Conservation (phyloP, 2,113 vertebrate species). For the Phrynosoma blainvillii region DNA sequence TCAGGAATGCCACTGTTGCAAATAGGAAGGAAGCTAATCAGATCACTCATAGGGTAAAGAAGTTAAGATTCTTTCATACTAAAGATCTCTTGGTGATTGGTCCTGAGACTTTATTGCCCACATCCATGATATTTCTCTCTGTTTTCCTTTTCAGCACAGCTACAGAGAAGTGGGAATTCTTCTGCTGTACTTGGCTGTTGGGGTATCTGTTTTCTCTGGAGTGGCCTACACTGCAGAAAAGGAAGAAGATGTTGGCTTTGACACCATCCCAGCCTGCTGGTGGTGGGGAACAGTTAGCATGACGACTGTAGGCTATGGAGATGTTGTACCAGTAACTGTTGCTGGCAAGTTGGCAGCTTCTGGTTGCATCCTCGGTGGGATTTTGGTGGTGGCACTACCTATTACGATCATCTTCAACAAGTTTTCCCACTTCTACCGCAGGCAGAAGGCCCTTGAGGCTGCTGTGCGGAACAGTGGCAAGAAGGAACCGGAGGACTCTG, state of each 20-base stretch:
- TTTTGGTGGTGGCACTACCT: conserved; percentile 93
- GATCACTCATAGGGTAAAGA: not conserved
- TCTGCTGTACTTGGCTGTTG: conserved; percentile 93
- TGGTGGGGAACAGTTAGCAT: conserved; percentile 99
- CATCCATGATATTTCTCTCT: not conserved
- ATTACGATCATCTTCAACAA: conserved; percentile 99
- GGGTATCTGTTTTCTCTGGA: conserved; percentile 93
- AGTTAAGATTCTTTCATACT: fast-evolving
- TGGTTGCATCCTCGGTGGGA: conserved; percentile 94
- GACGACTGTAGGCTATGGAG: conserved; percentile 97
- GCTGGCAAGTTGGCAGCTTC: conserved; percentile 93
- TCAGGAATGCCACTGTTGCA: not conserved
- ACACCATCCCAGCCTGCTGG: conserved; percentile 98
- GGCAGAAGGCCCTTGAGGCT: conserved; percentile 93
- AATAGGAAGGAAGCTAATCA: not conserved
- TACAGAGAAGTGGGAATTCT: conserved; percentile 96
- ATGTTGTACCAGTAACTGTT: conserved; percentile 92
- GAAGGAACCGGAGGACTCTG: conserved; percentile 41
- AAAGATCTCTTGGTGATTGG: fast-evolving
- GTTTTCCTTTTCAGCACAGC: conserved; percentile 88
- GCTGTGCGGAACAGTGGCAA: conserved; percentile 88
- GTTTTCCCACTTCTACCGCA: conserved; percentile 96
- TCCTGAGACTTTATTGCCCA: fast-evolving
- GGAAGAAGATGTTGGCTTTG: conserved; percentile 90
- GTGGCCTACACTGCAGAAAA: conserved; percentile 95